Conservation (phyloP, 2,113 vertebrate species). For the Ailuropoda melanoleuca region DNA sequence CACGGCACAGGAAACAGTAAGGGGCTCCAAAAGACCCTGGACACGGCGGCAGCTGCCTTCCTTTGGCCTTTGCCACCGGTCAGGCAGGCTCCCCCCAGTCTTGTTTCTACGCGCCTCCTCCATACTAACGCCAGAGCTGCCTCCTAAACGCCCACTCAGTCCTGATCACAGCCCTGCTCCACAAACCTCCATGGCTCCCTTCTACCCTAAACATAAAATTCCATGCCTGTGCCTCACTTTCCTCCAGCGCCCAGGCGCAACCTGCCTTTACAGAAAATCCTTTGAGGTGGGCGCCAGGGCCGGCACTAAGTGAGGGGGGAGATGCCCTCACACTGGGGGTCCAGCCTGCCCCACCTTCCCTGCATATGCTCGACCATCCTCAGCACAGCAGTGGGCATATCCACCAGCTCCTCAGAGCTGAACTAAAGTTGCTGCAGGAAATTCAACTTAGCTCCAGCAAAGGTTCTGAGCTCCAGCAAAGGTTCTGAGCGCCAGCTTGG, state of each 20-base stretch:
- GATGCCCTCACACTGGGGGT: not conserved
- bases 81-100: constrained; percentile 60
- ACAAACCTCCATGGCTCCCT: not conserved
- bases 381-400: not conserved
- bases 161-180: not conserved
- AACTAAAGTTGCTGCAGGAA: not conserved
- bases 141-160: not conserved
- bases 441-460: not conserved
- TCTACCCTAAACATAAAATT: not conserved
- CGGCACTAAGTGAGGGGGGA: not conserved
- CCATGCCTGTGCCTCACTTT: not conserved
- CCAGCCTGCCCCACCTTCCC: not conserved
- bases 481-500: not conserved
- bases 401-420: not conserved
- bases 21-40: constrained; percentile 56
- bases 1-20: constrained; percentile 64
- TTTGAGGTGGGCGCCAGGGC: not conserved
- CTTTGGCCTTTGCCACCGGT: not conserved
- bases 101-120: not conserved
- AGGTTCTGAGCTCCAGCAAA: not conserved
- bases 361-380: not conserved
- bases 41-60: constrained; percentile 37
- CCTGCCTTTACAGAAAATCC: not conserved
- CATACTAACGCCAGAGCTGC: not conserved
- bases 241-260: not conserved